These are phyloP conservation scores for Elgaria multicarinata DNA, from an alignment of 2,113 vertebrate genomes.

Conservation along the genomic window DNA sequence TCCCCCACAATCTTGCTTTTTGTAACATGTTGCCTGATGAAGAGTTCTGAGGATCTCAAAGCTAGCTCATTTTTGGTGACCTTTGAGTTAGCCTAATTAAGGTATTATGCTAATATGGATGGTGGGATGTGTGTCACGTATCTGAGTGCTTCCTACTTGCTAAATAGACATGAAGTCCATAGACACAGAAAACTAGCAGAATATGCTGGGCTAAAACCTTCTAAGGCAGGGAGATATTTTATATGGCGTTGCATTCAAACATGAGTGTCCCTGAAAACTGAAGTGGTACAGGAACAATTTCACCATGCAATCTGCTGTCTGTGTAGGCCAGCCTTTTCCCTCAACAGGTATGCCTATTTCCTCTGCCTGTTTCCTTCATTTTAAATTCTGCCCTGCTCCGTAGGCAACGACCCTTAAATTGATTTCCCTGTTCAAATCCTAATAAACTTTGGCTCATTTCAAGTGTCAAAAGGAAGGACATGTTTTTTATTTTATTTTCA, in stretches of 20 bases:
- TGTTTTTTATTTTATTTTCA: constrained; percentile 65
- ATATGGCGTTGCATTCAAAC: constrained; percentile 17
- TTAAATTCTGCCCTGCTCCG: not conserved
- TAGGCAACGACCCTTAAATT: constrained; percentile 38
- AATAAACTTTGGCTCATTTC: constrained; percentile 58
- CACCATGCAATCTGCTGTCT: not conserved
- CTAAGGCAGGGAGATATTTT: not conserved
- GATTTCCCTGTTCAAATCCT: constrained; percentile 55
- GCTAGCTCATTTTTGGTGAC: no score
- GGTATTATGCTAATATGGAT: no score
- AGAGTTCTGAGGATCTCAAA: no score
- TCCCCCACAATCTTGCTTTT: no score
- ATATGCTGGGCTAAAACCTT: not conserved
- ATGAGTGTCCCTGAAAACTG: not conserved
- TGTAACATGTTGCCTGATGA: no score
- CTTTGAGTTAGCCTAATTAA: no score
- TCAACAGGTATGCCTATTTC: not conserved
- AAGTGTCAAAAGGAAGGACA: constrained; percentile 62
- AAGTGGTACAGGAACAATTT: constrained; percentile 25
- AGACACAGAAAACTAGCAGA: not conserved
- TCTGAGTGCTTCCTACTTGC: not conserved
- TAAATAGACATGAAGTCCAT: not conserved
- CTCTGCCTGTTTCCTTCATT: not conserved
- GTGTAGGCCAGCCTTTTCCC: not conserved
- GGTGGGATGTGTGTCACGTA: not conserved